Evolutionary conservation across 2,113 vertebrate species (phyloP), one percentile per base, ranked within the genome.

Genomic region (Choloepus hoffmanni): DNA sequence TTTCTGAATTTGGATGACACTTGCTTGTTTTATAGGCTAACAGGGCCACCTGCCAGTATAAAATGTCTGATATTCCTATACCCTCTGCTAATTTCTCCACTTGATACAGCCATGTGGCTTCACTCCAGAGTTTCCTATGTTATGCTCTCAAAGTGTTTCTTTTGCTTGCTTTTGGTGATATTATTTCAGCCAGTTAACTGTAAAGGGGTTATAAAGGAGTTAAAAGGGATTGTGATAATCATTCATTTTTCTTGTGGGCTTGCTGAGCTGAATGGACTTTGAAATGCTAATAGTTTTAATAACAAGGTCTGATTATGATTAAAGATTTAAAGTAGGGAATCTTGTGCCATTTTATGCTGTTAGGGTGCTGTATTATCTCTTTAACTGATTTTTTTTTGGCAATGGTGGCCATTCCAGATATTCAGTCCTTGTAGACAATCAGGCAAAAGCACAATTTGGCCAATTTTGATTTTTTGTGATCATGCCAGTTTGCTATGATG

Each of bases 381-480:
- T 55, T 53, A 87, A 87, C 16, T 14, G 28, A 30, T 19, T 58
- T 43, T 78, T 78, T 58, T 76, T 76, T 67, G 33, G 53, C 67
- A 93, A 53, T 40, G 77, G 4, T 40, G 23, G 60, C n/a, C 43
- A 73, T 85, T 90, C 48, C 21, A 90, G 55, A 91, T 85, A 95
- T 36, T 70, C 48, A 67, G 0, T 84, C 65, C 40, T 96, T 94
- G 83, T 96, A 89, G 81, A 90, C n/a, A 92, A 81, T 62, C 93
- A 78, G 74, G 62, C 53, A 92, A 21, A 89, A 96, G 21, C 48
- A 13, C 65, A 95, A 23, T 81, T 68, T 96, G 86, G 68, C 68
- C 60, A 94, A 60, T 97, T 95, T 92, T 95, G 50, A 82, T 36
- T 60, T 92, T 95, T 89, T 90, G 55, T 93, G 55, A 36, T 50